Evolutionary conservation across 2,888 invertebrate genomes (phyloP).

Genomic region (Agrenia bidenticulata): DNA sequence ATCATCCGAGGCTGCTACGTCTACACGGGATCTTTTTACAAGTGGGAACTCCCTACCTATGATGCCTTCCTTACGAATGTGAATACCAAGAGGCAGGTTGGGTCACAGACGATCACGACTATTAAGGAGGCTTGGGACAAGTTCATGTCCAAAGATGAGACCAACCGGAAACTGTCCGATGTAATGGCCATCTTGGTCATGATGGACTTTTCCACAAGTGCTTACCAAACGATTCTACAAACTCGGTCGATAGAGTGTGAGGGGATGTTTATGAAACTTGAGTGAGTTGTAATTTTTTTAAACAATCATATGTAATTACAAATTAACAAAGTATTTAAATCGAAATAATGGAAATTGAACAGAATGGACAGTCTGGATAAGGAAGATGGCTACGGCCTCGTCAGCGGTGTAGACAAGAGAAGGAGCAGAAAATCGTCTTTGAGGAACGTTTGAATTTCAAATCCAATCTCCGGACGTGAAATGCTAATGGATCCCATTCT

Average conservation of each 20-base stretch:
- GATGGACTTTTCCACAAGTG: slow-evolving; percentile 36
- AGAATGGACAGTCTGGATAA: background rate
- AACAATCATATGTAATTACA: background rate
- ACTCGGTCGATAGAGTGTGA: slow-evolving; percentile 30
- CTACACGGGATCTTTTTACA: slow-evolving; percentile 43
- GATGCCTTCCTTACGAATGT: slow-evolving; percentile 27
- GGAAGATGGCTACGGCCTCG: slow-evolving; percentile 5
- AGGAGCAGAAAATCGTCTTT: slow-evolving; percentile 7
- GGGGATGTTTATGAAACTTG: slow-evolving; percentile 26
- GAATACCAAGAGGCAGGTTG: background rate
- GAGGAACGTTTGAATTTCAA: too few species aligned
- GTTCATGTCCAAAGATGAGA: background rate
- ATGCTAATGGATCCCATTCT: too few species aligned
- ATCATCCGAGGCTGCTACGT: slow-evolving; percentile 43
- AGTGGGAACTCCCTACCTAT: slow-evolving; percentile 39
- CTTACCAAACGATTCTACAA: slow-evolving; percentile 39
- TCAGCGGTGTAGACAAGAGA: slow-evolving; percentile 11
- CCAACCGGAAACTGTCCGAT: slow-evolving; percentile 28
- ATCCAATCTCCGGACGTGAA: too few species aligned
- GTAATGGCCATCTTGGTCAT: slow-evolving; percentile 32
- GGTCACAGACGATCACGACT: background rate
- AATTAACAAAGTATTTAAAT: background rate
- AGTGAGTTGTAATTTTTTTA: slow-evolving; percentile 11
- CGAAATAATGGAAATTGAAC: background rate
- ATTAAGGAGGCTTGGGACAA: slow-evolving; percentile 15